A percentile compares a stretch with the other conserved stretches of the same genome.
phyloP scores from a whole-genome alignment of 2,888 invertebrate genomes.

The Melikaiella ostensackeni region DNA sequence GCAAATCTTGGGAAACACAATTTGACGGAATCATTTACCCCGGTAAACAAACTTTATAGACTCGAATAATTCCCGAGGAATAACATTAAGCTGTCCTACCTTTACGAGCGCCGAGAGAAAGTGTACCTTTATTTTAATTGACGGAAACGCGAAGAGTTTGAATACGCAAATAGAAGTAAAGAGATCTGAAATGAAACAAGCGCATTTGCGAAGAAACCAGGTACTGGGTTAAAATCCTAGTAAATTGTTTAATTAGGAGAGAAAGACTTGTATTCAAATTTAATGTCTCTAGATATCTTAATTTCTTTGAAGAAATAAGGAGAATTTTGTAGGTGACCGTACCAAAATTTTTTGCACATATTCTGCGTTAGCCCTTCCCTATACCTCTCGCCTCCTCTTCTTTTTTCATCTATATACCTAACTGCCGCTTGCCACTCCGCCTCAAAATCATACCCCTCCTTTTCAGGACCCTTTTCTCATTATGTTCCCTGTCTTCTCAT shows the following conservation, averaged over 20 bases:
- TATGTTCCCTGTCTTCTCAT: no score
- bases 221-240: neutral
- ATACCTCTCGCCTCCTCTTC: no score
- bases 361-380: no score
- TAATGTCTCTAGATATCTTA: neutral
- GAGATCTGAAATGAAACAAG: constrained; percentile 32
- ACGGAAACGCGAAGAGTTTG: constrained; percentile 4
- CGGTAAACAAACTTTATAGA: constrained; percentile 53
- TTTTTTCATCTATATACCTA: no score
- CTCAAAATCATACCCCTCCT: no score
- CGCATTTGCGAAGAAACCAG: constrained; percentile 27
- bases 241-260: constrained; percentile 1
- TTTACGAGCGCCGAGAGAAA: constrained; percentile 14
- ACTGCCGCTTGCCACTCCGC: no score
- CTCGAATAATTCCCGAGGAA: constrained; percentile 38
- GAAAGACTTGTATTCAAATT: neutral
- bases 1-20: constrained; percentile 55
- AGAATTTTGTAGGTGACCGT: no score
- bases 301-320: no score
- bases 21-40: constrained; percentile 61
- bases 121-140: constrained; percentile 20
- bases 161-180: constrained; percentile 20
- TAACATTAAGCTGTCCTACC: constrained; percentile 25
- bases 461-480: no score
- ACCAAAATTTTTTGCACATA: no score